phyloP scores from a whole-genome alignment of 2,113 vertebrate genomes.

The Salvator merianae region DNA sequence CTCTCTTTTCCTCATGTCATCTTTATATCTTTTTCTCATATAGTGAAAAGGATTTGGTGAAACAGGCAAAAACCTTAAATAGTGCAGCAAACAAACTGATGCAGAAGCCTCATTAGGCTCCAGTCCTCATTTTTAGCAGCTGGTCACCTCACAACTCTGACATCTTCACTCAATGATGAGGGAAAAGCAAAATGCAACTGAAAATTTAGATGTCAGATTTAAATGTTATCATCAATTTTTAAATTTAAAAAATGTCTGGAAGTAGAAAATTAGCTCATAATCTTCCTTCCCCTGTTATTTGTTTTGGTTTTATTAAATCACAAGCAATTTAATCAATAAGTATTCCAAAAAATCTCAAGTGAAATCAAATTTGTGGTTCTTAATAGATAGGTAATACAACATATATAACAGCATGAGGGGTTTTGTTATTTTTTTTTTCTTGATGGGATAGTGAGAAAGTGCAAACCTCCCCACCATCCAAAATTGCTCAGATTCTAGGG shows the following conservation, averaged over 20 bases:
- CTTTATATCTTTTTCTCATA: slow-evolving; percentile 53
- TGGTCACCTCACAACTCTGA: slow-evolving; percentile 68
- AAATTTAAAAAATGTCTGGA: slow-evolving; percentile 55
- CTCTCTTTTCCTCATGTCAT: slow-evolving; percentile 52
- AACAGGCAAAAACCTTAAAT: slow-evolving; percentile 96
- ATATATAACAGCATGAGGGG: background rate
- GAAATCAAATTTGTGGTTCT: slow-evolving; percentile 10
- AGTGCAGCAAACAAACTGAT: slow-evolving; percentile 91
- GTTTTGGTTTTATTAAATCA: slow-evolving; percentile 63
- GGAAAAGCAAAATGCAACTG: slow-evolving; percentile 63
- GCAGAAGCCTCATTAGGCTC: slow-evolving; percentile 86
- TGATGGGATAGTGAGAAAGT: background rate
- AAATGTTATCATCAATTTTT: slow-evolving; percentile 67
- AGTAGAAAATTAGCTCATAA: slow-evolving; percentile 62
- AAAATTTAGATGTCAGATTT: slow-evolving; percentile 67
- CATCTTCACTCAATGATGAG: slow-evolving; percentile 65
- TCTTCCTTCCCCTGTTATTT: slow-evolving; percentile 50
- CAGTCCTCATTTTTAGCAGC: slow-evolving; percentile 41
- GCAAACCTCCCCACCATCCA: background rate
- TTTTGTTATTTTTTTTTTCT: background rate
- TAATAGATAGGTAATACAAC: slow-evolving; percentile 4
- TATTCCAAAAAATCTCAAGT: slow-evolving; percentile 13
- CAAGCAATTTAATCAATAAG: slow-evolving; percentile 50
- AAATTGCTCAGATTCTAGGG: background rate
- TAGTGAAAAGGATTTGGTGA: slow-evolving; percentile 97